Base-by-base conservation (phyloP, 2,888 invertebrate species). In the Ceramica pisi region DNA sequence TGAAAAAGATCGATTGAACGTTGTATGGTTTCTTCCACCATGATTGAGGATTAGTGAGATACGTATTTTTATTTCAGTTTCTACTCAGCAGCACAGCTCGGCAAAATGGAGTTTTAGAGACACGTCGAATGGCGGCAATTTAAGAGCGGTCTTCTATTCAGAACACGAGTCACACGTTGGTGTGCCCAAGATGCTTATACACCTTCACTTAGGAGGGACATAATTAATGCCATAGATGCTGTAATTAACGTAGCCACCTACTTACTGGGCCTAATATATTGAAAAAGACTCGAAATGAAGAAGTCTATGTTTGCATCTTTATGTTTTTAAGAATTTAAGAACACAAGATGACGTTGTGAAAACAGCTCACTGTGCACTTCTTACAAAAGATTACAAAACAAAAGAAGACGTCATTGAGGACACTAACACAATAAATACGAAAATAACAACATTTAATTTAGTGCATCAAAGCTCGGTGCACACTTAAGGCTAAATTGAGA, bases 401-500 rank as follows among this genome's bases (percentile, higher is more conserved):
- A 72, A 44, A 41, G 21, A 55, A 21, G 12, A 51, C 35, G 16
- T 44, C 14, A 51, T 14, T 35, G 60, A 76, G 63, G 65, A 50
- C 76, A 41, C 19, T 51, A 53, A 70, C 51, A 50, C 10, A 65
- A 71, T 67, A 76, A 57, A 76, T 67, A 76, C 35, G 21, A 62
- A 56, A 67, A 74, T n/a, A 64, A 67, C 46, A 48, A 61, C 56
- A 64, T 64, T 61, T 62, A 65, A 75, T 65, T 55, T 60, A 59
- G 26, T 53, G 26, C 10, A 10, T 51, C 51, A 67, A 80, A 70
- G 71, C 67, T 81, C 31, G 38, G 48, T 70, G 65, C 78, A 78
- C 62, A 69, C 65, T 81, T 57, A 72, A 53, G 69, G 67, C 71
- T 72, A 80, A 80, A 91, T 89, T 89, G 83, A 91, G 88, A 90